These are phyloP conservation scores for Polydrusus pterygomalis DNA, from an alignment of 2,888 invertebrate species.

Conservation along the genomic window DNA sequence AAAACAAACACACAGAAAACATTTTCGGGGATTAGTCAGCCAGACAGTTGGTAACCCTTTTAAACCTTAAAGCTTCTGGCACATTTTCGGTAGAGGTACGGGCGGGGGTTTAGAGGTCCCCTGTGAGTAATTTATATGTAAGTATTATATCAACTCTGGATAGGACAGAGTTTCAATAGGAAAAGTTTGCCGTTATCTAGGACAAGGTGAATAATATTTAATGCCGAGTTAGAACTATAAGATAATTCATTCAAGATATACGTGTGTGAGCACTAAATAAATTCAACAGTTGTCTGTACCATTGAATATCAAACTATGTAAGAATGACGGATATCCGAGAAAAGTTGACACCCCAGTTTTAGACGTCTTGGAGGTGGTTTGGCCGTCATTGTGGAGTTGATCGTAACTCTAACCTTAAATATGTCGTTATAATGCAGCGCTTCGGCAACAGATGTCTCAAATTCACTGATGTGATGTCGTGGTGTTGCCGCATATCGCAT, in stretches of 20 bases:
- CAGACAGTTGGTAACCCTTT: slow-evolving; percentile 29
- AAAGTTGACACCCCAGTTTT: no score
- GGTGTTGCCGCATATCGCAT: no score
- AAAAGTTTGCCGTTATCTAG: slow-evolving; percentile 5
- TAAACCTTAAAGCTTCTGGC: slow-evolving; percentile 19
- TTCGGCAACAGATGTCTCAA: no score
- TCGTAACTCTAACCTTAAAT: no score
- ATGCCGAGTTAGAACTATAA: background rate
- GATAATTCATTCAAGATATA: background rate
- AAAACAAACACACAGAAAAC: slow-evolving; percentile 29
- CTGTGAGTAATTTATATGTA: slow-evolving; percentile 27
- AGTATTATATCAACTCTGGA: slow-evolving; percentile 17
- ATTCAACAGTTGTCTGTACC: no score
- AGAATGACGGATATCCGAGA: no score
- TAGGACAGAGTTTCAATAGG: slow-evolving; percentile 15
- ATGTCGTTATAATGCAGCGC: no score
- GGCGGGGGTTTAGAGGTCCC: slow-evolving; percentile 11
- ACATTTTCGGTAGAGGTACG: slow-evolving; percentile 23
- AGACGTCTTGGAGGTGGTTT: no score
- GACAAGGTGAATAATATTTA: slow-evolving; percentile 4
- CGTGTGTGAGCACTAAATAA: no score
- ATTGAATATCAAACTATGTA: no score
- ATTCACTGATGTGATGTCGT: no score
- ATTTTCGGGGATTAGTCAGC: slow-evolving; percentile 30
- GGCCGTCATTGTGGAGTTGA: no score